Base-by-base conservation (phyloP, 2,797 vertebrate species). In the Lithobates sylvaticus region DNA sequence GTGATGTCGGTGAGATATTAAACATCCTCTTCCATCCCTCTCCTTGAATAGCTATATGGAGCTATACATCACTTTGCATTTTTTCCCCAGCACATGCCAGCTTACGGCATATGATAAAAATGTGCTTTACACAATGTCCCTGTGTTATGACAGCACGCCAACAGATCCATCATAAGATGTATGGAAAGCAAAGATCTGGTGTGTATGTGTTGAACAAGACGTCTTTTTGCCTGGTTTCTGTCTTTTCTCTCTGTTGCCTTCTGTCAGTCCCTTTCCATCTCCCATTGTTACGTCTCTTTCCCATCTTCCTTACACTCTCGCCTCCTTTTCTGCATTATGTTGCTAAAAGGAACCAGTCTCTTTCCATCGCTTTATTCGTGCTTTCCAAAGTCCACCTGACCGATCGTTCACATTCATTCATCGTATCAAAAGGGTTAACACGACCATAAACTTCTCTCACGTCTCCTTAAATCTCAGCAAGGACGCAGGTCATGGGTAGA, bases 101-200 rank as follows among this genome's bases (percentile, higher is more conserved):
- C 75, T 64, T 16, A 47, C 23, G 16, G 29, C 67, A 29, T 64
- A 68, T 47, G 16, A 79, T 32, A 27, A 70, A 80, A 69, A 54
- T 34, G 65, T 42, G 50, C 69, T 70, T 70, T 64, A 70, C 44
- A 34, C 29, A 21, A 23, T 8, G 44, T 79, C 67, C 68, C 42
- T 70, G 78, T 80, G 78, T 70, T 80, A 50, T 80, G 65, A 50
- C 78, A 80, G 78, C 12, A 36, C 23, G 67, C 26, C 23, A 18
- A 34, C 64, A 70, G 27, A 34, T 50, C 16, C 39, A 23, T 47
- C 64, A 23, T 10, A 47, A 70, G 39, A 70, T 54, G n/a, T 50
- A 69, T 23, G 68, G 64, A 61, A 61, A 23, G 26, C 12, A 18
- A 21, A 68, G 9, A 10, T 26, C 18, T 9, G 10, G 8, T 12